phyloP scores from a whole-genome alignment of 2,113 vertebrate species.

The Dicerorhinus sumatrensis region DNA sequence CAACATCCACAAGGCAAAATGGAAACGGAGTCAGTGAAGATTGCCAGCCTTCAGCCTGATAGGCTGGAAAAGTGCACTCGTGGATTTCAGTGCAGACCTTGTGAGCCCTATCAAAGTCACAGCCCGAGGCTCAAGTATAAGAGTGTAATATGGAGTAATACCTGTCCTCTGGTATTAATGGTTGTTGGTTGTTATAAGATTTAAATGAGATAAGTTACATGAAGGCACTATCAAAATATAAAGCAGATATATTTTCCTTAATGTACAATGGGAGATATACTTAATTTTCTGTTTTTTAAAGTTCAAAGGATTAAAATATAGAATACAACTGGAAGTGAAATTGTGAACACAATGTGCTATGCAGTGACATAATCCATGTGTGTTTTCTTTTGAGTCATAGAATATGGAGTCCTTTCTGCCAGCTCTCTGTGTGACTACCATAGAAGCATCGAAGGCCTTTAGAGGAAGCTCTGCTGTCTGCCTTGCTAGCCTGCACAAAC shows the following conservation, averaged over 20 bases:
- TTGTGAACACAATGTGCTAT: neutral
- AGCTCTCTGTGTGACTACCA: neutral
- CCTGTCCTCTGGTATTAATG: neutral
- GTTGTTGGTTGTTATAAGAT: neutral
- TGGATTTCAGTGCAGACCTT: neutral
- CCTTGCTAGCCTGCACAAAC: neutral
- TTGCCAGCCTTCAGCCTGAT: neutral
- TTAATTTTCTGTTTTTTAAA: neutral
- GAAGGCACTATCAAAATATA: neutral
- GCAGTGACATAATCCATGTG: neutral
- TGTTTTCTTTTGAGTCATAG: neutral
- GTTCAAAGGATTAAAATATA: neutral
- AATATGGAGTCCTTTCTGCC: neutral
- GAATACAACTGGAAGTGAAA: neutral
- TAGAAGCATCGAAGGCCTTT: neutral
- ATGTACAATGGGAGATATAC: too few relatives aligned
- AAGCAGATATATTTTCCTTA: neutral
- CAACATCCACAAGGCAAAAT: neutral
- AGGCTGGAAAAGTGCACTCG: neutral
- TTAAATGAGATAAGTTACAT: neutral
- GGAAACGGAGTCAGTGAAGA: neutral
- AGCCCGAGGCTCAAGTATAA: neutral
- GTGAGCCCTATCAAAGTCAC: neutral
- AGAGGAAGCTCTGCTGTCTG: neutral
- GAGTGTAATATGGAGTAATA: neutral